Conservation (phyloP, 2,888 invertebrate species). For the Eledona agricola region DNA sequence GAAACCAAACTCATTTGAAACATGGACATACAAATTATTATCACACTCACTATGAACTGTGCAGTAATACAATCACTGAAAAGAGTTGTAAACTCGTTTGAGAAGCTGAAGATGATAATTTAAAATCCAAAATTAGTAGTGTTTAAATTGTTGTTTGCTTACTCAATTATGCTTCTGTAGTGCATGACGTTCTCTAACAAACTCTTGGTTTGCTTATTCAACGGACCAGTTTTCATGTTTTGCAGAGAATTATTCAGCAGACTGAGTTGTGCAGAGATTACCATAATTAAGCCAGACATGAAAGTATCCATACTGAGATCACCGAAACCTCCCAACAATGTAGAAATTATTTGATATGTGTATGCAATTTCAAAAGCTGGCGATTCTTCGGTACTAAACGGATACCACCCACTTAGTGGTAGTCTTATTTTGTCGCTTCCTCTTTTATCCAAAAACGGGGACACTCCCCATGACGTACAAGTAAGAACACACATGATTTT, state of each 20-base stretch:
- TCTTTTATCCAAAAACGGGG: slow-evolving; percentile 51
- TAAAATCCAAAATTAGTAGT: slow-evolving; percentile 46
- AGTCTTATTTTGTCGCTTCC: slow-evolving; percentile 4
- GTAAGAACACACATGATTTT: slow-evolving; percentile 46
- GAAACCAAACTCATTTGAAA: slow-evolving; percentile 57
- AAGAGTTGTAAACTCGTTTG: slow-evolving; percentile 35
- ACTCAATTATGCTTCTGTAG: slow-evolving; percentile 10
- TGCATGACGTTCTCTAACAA: slow-evolving; percentile 3
- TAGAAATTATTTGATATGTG: slow-evolving; percentile 63
- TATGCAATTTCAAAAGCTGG: slow-evolving; percentile 64
- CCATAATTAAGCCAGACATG: slow-evolving; percentile 42
- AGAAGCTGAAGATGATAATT: slow-evolving; percentile 36
- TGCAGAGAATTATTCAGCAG: slow-evolving; percentile 55
- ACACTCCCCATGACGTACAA: slow-evolving; percentile 53
- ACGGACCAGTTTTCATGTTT: slow-evolving; percentile 4
- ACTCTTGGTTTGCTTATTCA: slow-evolving; percentile 1
- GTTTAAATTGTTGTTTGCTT: not conserved
- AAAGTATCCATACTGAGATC: slow-evolving; percentile 63
- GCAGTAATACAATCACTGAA: slow-evolving; percentile 43
- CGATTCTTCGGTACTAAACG: slow-evolving; percentile 60
- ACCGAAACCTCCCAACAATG: slow-evolving; percentile 63
- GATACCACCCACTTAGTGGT: slow-evolving; percentile 58
- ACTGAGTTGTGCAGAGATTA: slow-evolving; percentile 59
- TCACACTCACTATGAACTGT: slow-evolving; percentile 54
- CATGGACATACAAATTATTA: slow-evolving; percentile 59